These are phyloP conservation scores for Meganola albula DNA, from an alignment of 2,888 invertebrate genomes.

Conservation along the genomic window DNA sequence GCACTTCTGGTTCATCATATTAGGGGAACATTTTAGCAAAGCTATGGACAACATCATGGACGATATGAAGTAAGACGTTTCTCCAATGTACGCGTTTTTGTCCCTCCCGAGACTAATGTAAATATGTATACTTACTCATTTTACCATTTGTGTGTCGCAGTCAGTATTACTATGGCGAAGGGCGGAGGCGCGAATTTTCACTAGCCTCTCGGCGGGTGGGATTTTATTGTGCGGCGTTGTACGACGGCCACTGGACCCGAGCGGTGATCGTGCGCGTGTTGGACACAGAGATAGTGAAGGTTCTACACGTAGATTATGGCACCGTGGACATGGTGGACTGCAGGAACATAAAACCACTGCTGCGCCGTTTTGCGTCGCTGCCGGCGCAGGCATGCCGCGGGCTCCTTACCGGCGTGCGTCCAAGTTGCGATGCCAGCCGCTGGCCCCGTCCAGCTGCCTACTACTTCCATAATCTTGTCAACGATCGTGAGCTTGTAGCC, in stretches of 20 bases:
- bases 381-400: slow-evolving; percentile 70
- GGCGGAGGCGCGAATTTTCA: slow-evolving; percentile 38
- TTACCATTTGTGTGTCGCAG: slow-evolving; percentile 27
- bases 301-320: slow-evolving; percentile 74
- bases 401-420: slow-evolving; percentile 61
- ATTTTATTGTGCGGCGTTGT: slow-evolving; percentile 60
- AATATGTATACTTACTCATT: too few relatives aligned
- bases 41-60: slow-evolving; percentile 65
- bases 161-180: slow-evolving; percentile 42
- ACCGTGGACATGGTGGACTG: slow-evolving; percentile 52
- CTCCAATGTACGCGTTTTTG: too few relatives aligned
- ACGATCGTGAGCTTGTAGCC: slow-evolving; percentile 49
- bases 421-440: slow-evolving; percentile 54
- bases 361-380: slow-evolving; percentile 45
- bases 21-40: slow-evolving; percentile 36
- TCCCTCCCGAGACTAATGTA: too few relatives aligned
- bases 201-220: slow-evolving; percentile 51
- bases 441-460: slow-evolving; percentile 46
- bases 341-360: slow-evolving; percentile 44
- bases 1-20: slow-evolving; percentile 72
- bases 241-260: slow-evolving; percentile 69
- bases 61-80: slow-evolving; percentile 67
- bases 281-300: slow-evolving; percentile 55
- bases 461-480: slow-evolving; percentile 50
- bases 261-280: slow-evolving; percentile 53